Base-by-base conservation (phyloP, 1,140 invertebrate genomes). In the Octopus sinensis region DNA sequence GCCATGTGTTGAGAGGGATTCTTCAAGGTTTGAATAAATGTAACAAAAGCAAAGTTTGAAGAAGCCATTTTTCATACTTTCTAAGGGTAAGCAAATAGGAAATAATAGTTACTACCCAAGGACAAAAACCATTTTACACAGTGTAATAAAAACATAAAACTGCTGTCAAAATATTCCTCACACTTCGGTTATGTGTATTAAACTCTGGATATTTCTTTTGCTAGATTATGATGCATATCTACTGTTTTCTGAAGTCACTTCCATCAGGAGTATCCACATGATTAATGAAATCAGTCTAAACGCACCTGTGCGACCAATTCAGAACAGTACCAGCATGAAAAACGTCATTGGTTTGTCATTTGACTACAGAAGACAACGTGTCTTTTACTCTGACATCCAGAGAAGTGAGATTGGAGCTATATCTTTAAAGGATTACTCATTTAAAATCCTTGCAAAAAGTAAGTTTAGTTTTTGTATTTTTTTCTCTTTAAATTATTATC, bases 341-440 rank as follows among this genome's bases (percentile, higher is more conserved):
- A 96, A 96, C 90, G 95, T 95, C 5, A 96, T 97, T 86, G 95
- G 95, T 53, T 91, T 97, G 6, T 93, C 95, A 4, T 96, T 94
- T 90, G 95, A 96, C 91, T 96, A 95, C 88, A 91, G 91, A 81
- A 91, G 90, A 4, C 91, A 93, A 80, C 90, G 93, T 76, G 90
- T 97, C 30, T 97, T 95, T 91, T 97, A 96, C 91, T 96, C 95
- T 2, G 96, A 97, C 89, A 96, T 97, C 84, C 95, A 96, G 86
- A 91, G 93, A 82, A 95, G 95, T 77, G 94, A 94, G 79, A 96
- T 97, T 84, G 95, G 95, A 89, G 92, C 93, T 71, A 95, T 96
- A n/a, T 92, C 92, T 87, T 96, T 96, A 90, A 95, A 96, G 91
- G 95, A 96, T 71, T 93, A 92, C 13, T 92, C 93, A 4, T 94